Evolutionary conservation across 2,797 vertebrate species (phyloP), one percentile per base, ranked within the genome.

Genomic region (Sebastes elongatus): DNA sequence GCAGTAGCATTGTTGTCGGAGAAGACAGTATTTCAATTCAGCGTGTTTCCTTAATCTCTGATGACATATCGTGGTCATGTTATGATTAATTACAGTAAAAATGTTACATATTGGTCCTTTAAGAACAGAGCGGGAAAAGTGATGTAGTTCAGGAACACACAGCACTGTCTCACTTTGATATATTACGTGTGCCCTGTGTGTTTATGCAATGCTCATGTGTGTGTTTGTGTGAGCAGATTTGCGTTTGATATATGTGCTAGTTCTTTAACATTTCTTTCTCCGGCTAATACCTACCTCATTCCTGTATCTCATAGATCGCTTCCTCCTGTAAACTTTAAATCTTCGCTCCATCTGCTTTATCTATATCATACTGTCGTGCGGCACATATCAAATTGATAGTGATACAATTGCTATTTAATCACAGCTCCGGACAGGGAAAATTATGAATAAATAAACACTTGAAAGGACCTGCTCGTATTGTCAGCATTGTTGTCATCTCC

Each of bases 401-500:
- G 77, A 87, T 77, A 61, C 64, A 33, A 42, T 79, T 81, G 70
- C 74, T 82, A 82, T 86, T 72, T 91, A 85, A 93, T 93, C 86
- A 78, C 79, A 64, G 68, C 74, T 91, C 8, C 53, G 75, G 80
- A 87, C 86, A 88, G 87, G 66, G 57, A 74, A 71, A 62, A 89
- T 62, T 71, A 60, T 84, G 78, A 83, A 74, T 81, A 74, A 86
- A 87, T 88, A 87, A 86, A 81, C 85, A 92, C 76, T 86, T 92
- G 86, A 86, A 90, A 93, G 90, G 86, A 86, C 75, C 69, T 68
- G 86, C 74, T 89, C 88, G 78, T 89, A 80, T 83, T 69, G 76
- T 87, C 71, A 77, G 82, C 83, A 83, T 88, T 90, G 89, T 91
- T 94, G 87, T 94, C 89, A 90, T 90, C 86, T 87, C 80, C 83